These are phyloP conservation scores for Hippocampus guttulatus DNA, from an alignment of 2,113 vertebrate genomes.

Conservation along the genomic window DNA sequence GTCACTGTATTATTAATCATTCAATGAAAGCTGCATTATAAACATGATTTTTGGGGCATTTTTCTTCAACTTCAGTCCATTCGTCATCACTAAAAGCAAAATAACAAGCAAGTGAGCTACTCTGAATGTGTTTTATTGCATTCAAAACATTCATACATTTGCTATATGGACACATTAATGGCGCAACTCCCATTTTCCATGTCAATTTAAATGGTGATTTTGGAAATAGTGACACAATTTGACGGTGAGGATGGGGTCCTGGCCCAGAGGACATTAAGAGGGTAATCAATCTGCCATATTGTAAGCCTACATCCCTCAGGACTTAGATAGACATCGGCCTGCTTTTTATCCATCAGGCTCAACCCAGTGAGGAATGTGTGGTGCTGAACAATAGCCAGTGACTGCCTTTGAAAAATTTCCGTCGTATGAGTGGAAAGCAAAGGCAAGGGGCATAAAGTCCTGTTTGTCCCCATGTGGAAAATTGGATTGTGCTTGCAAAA, in stretches of 20 bases:
- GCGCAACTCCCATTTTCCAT: not conserved
- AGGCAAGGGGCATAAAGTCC: not conserved
- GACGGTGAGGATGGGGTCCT: conserved; percentile 28
- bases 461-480: conserved; percentile 42
- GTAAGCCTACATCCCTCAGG: conserved; percentile 39
- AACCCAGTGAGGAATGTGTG: conserved; percentile 35
- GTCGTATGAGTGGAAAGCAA: not conserved
- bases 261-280: conserved; percentile 46
- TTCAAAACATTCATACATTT: not conserved
- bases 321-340: conserved; percentile 51
- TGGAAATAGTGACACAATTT: conserved; percentile 43
- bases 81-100: not conserved
- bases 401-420: conserved; percentile 48
- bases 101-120: not conserved
- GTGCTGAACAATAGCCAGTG: conserved; percentile 53
- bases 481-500: conserved; percentile 38
- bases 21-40: not conserved
- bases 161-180: not conserved
- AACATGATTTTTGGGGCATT: not conserved
- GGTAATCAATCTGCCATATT: conserved; percentile 57
- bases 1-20: not conserved
- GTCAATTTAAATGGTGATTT: not conserved
- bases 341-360: conserved; percentile 32
- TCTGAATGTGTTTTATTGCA: conserved; percentile 5
- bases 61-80: not conserved